phyloP scores from a whole-genome alignment of 2,888 invertebrate genomes.

The Epiblema foenella region DNA sequence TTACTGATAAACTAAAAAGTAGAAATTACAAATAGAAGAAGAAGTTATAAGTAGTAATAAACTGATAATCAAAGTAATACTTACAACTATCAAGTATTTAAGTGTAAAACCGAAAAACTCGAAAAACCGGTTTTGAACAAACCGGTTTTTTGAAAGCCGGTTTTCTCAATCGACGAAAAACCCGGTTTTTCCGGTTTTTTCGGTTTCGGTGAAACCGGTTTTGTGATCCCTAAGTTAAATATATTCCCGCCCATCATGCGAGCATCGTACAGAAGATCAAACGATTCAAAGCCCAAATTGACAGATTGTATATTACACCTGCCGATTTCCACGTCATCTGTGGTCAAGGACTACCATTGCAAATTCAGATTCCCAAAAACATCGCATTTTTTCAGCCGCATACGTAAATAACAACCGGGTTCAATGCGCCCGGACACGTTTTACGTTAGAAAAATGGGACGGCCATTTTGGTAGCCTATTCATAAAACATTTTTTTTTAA shows the following conservation, averaged over 20 bases:
- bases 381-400: constrained; percentile 55
- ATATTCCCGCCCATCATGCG: neutral
- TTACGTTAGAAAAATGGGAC: constrained; percentile 24
- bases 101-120: too few relatives aligned
- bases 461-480: neutral
- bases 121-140: too few relatives aligned
- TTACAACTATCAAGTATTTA: too few relatives aligned
- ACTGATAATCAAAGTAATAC: too few relatives aligned
- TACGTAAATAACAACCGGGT: constrained; percentile 54
- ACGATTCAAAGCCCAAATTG: constrained; percentile 16
- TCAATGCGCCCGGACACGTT: constrained; percentile 54
- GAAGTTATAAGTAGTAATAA: too few relatives aligned
- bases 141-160: too few relatives aligned
- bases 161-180: too few relatives aligned
- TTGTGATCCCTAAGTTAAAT: too few relatives aligned
- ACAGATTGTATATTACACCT: constrained; percentile 49
- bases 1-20: too few relatives aligned
- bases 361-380: constrained; percentile 63
- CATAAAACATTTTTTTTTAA: neutral
- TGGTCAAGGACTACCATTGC: constrained; percentile 62
- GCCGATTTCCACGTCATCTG: constrained; percentile 52
- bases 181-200: too few relatives aligned
- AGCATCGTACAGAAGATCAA: constrained; percentile 7
- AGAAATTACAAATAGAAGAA: too few relatives aligned
- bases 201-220: too few relatives aligned